phyloP scores from a whole-genome alignment of 2,797 vertebrate genomes.

The Potorous gilbertii region DNA sequence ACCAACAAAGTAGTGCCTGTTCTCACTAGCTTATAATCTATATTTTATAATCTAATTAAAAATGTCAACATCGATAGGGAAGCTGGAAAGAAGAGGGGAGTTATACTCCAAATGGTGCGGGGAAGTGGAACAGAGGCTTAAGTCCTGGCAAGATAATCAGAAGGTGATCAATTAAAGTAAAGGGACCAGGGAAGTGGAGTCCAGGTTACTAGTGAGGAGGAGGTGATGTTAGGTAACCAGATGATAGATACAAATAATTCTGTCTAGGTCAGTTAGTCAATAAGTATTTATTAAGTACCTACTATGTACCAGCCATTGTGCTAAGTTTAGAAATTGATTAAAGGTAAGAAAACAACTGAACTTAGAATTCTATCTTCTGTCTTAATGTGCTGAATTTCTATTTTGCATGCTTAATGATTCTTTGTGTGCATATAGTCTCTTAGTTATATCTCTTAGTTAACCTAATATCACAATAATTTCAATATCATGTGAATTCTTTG shows the following conservation, averaged over 20 bases:
- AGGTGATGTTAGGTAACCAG: not conserved
- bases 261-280: not conserved
- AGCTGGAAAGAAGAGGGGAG: not conserved
- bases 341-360: not conserved
- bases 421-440: not conserved
- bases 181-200: not conserved
- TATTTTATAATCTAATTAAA: not conserved
- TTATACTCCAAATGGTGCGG: not conserved
- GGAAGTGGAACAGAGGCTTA: not conserved
- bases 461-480: slow-evolving; percentile 45
- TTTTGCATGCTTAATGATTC: not conserved
- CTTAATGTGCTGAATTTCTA: not conserved
- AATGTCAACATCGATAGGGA: not conserved
- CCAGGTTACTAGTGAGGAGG: not conserved
- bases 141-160: not conserved
- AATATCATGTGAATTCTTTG: slow-evolving; percentile 59
- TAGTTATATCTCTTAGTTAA: slow-evolving; percentile 47
- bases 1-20: not conserved
- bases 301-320: not conserved
- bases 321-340: not conserved
- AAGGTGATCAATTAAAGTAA: not conserved
- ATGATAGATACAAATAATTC: not conserved
- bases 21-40: not conserved
- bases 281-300: not conserved
- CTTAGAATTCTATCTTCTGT: not conserved